Conservation (phyloP, 2,797 vertebrate species). For the Pristis pectinata region DNA sequence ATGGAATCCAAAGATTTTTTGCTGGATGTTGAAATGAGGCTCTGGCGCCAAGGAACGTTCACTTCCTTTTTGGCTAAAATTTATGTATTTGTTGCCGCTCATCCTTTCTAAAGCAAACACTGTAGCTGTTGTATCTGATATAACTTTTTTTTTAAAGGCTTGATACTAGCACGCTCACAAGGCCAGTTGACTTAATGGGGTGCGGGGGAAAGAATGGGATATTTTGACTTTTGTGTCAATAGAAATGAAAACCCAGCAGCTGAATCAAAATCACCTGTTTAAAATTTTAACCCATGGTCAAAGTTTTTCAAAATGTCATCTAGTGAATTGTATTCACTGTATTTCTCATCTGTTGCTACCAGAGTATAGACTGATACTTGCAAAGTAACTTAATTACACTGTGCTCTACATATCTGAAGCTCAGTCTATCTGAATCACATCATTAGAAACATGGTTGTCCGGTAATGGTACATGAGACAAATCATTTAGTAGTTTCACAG, state of each 20-base stretch:
- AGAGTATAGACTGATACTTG: slow-evolving; percentile 10
- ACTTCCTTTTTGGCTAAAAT: slow-evolving; percentile 73
- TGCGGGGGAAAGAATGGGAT: neutral
- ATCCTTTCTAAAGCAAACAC: slow-evolving; percentile 61
- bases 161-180: neutral
- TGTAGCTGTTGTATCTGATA: neutral
- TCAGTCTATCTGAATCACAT: neutral
- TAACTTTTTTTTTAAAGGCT: neutral
- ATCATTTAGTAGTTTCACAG: neutral
- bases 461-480: neutral
- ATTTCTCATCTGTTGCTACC: neutral
- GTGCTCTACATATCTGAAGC: slow-evolving; percentile 5
- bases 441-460: neutral
- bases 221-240: neutral
- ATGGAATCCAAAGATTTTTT: slow-evolving; percentile 76
- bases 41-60: slow-evolving; percentile 81
- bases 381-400: slow-evolving; percentile 16
- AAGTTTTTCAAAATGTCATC: neutral
- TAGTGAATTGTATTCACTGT: neutral
- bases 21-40: slow-evolving; percentile 89
- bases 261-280: neutral
- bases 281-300: neutral
- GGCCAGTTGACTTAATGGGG: slow-evolving; percentile 3
- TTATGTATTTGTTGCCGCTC: slow-evolving; percentile 85
- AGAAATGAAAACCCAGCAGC: neutral